Percentiles rank a stretch among this genome's conserved stretches.
phyloP scores from a whole-genome alignment of 2,113 vertebrate genomes.

The Emydocephalus ijimae region DNA sequence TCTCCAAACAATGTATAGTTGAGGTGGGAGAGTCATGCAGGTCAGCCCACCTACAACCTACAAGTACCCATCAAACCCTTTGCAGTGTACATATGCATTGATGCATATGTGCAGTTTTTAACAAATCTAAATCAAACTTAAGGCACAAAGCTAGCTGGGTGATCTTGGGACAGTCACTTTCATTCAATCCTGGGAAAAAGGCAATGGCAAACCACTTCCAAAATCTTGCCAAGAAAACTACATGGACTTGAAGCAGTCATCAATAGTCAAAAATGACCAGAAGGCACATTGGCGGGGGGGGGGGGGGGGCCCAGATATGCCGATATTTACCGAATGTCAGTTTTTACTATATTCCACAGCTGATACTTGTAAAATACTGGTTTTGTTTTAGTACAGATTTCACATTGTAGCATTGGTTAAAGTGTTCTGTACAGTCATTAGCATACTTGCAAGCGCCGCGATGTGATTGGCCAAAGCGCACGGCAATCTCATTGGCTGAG shows the following conservation, averaged over 20 bases:
- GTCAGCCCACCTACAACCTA: neutral
- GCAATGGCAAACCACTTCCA: too few relatives aligned
- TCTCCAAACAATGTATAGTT: too few relatives aligned
- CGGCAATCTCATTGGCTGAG: too few relatives aligned
- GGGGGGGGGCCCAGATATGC: neutral
- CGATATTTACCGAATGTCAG: too few relatives aligned
- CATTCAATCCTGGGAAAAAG: neutral
- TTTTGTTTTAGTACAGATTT: conserved; percentile 1
- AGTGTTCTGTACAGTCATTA: neutral
- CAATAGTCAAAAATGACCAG: neutral
- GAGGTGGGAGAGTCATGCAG: too few relatives aligned
- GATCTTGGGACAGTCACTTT: neutral
- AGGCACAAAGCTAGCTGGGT: neutral
- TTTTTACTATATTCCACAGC: neutral
- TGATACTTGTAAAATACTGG: neutral
- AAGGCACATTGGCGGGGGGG: neutral
- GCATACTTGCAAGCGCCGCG: too few relatives aligned
- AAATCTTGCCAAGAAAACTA: neutral
- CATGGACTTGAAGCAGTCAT: neutral
- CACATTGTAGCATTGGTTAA: neutral
- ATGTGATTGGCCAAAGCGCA: too few relatives aligned
- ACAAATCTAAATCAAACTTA: neutral
- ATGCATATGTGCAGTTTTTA: neutral
- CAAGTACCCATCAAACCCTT: neutral
- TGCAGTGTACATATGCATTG: too few relatives aligned